Evolutionary conservation across 2,888 invertebrate genomes (phyloP).

Genomic region (Drosophila borealis): DNA sequence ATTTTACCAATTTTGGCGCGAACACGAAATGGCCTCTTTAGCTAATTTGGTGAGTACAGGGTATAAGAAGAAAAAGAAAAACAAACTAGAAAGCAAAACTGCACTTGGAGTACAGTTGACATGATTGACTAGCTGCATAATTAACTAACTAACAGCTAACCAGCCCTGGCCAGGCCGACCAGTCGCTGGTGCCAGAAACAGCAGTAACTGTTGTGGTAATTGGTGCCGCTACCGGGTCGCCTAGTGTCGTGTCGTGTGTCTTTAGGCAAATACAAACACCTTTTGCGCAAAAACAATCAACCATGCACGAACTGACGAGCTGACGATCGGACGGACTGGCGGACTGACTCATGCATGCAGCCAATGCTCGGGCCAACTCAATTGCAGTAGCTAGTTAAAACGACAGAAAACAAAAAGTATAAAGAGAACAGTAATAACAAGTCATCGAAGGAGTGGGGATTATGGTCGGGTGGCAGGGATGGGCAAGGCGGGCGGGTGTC

Average conservation of each 20-base stretch:
- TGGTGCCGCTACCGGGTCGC: constrained; percentile 47
- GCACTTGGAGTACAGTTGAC: constrained; percentile 78
- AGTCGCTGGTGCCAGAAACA: constrained; percentile 34
- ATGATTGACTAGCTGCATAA: constrained; percentile 78
- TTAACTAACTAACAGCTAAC: constrained; percentile 42
- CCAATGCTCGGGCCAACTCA: constrained; percentile 27
- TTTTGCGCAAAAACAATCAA: constrained; percentile 62
- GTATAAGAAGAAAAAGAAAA: constrained; percentile 8
- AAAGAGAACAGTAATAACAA: constrained; percentile 32
- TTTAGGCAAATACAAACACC: constrained; percentile 56
- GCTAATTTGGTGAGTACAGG: neutral
- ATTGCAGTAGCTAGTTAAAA: constrained; percentile 33
- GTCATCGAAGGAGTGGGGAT: constrained; percentile 12
- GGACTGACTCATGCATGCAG: constrained; percentile 62
- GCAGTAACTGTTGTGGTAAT: constrained; percentile 46
- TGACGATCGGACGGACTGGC: constrained; percentile 2
- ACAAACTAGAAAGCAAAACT: constrained; percentile 37
- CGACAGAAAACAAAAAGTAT: constrained; percentile 21
- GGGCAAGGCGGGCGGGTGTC: neutral
- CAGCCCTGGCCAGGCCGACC: constrained; percentile 23
- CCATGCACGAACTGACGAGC: constrained; percentile 45
- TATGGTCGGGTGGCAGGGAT: neutral
- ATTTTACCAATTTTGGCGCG: neutral
- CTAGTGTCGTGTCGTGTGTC: constrained; percentile 38
- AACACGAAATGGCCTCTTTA: neutral